Evolutionary conservation across 2,113 vertebrate species (phyloP).

Genomic region (Irena cyanogastra): DNA sequence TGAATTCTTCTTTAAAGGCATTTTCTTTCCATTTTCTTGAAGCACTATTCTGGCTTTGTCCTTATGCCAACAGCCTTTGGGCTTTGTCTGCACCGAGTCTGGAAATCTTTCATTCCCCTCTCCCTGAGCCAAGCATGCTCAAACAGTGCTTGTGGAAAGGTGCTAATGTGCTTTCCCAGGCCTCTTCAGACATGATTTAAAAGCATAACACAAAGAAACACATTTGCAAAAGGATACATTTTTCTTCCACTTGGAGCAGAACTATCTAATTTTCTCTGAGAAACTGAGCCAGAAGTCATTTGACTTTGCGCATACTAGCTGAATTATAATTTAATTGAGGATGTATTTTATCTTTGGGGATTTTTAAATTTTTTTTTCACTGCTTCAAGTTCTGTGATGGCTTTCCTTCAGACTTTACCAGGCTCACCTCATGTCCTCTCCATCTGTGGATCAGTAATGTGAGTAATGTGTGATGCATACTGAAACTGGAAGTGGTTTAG

Average conservation of each 20-base stretch:
- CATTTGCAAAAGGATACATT: not conserved
- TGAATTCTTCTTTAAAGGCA: not conserved
- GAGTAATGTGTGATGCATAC: not conserved
- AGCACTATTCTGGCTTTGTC: not conserved
- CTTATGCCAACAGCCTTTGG: not conserved
- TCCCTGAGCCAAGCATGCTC: not conserved
- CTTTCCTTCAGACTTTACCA: not conserved
- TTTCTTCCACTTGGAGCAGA: not conserved
- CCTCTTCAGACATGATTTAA: not conserved
- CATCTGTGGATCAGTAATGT: not conserved
- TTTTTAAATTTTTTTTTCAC: not conserved
- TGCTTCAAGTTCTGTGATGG: not conserved
- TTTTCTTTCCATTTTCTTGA: not conserved
- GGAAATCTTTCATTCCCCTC: not conserved
- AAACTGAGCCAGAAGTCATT: not conserved
- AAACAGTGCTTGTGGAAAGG: not conserved
- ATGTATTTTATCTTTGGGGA: not conserved
- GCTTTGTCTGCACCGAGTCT: not conserved
- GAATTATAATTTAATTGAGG: not conserved
- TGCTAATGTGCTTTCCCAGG: not conserved
- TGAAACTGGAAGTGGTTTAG: not conserved
- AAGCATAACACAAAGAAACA: slow-evolving; percentile 1
- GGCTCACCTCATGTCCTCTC: not conserved
- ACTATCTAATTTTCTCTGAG: not conserved
- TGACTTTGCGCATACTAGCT: not conserved